Conservation (phyloP, 2,888 invertebrate genomes). For the Hirudinaria manillensis region DNA sequence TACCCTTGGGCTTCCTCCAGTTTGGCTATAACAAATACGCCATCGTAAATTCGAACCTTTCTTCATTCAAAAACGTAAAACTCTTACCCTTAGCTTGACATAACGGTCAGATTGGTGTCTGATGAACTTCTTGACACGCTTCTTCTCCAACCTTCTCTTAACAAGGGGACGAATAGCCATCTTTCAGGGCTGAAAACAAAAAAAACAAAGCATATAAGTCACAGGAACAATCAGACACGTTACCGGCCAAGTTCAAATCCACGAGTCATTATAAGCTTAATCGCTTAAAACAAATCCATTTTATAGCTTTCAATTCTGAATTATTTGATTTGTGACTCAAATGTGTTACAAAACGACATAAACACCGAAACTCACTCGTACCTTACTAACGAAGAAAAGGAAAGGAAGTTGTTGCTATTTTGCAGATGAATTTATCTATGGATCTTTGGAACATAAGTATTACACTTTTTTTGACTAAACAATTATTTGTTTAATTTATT, state of each 20-base stretch:
- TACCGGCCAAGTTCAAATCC: neutral
- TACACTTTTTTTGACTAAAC: too few relatives aligned
- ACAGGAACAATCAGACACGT: neutral
- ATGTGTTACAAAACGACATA: too few relatives aligned
- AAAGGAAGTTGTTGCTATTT: too few relatives aligned
- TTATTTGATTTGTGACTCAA: too few relatives aligned
- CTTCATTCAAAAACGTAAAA: neutral
- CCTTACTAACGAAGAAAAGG: too few relatives aligned
- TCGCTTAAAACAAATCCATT: neutral
- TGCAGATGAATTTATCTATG: too few relatives aligned
- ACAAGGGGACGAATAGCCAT: constrained; percentile 49
- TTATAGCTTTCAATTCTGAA: too few relatives aligned
- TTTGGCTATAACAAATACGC: constrained; percentile 63
- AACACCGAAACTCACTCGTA: too few relatives aligned
- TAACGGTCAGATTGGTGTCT: constrained; percentile 98
- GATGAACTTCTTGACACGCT: constrained; percentile 94
- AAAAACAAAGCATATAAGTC: neutral
- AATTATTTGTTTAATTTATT: too few relatives aligned
- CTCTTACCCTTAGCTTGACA: constrained; percentile 77
- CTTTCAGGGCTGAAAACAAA: neutral
- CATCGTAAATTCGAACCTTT: neutral
- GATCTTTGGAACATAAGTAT: too few relatives aligned
- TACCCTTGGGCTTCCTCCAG: constrained; percentile 99
- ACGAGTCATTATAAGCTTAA: neutral
- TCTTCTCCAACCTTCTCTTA: constrained; percentile 72